phyloP scores from a whole-genome alignment of 2,888 invertebrate species.

The Orthosia gothica region DNA sequence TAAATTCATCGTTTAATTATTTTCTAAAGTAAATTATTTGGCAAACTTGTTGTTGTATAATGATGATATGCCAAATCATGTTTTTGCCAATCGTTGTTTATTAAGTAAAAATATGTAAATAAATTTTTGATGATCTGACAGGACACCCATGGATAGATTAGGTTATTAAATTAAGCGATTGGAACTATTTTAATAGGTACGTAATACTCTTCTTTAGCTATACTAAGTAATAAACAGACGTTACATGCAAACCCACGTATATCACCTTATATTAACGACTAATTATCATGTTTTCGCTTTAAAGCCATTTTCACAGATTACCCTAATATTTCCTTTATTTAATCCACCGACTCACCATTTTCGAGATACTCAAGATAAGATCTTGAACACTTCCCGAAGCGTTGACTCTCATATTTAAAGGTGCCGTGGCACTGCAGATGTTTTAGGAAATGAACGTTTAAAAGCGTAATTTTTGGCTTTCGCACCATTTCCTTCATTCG shows the following conservation, averaged over 20 bases:
- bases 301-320: conserved; percentile 43
- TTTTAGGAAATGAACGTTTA: conserved; percentile 21
- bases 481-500: not conserved
- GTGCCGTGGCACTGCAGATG: conserved; percentile 38
- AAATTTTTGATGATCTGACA: no score
- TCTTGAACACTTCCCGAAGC: conserved; percentile 44
- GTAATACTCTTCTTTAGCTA: not conserved
- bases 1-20: no score
- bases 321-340: conserved; percentile 59
- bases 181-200: no score
- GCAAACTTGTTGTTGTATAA: no score
- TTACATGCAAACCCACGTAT: conserved; percentile 14
- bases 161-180: no score
- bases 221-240: not conserved
- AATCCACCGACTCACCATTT: conserved; percentile 58
- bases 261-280: conserved; percentile 12
- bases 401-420: conserved; percentile 56
- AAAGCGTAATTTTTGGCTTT: conserved; percentile 30
- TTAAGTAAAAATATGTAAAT: no score
- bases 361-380: conserved; percentile 62
- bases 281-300: conserved; percentile 47
- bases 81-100: no score
- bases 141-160: no score
- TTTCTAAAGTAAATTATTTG: no score
- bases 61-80: no score